Base-by-base conservation (phyloP, 1,140 invertebrate species). In the Hesperophylax magnus region DNA sequence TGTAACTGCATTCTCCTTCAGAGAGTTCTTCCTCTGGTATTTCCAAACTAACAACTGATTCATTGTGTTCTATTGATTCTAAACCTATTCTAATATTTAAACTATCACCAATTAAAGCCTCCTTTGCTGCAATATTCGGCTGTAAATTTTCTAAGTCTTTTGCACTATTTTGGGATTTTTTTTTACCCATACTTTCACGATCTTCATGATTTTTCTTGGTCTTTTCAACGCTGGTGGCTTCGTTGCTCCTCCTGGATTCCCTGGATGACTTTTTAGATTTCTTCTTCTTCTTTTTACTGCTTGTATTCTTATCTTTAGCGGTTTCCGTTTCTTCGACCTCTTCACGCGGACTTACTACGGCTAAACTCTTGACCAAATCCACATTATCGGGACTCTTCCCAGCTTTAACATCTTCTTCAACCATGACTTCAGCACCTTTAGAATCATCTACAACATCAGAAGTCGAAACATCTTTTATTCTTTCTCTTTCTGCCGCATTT, bases 1-100 rank as follows among this genome's bases (percentile, higher is more conserved):
- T 81, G 24, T 63, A 77, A 60, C 82, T 81, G 76, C 82, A 84
- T 78, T 84, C 82, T 11, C 82, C 80, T 54, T 84, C 82, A 20
- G 82, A 81, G 14, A 81, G 31, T 14, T 81, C 76, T 17, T 54
- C 20, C 2, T 75, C 71, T 17, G 22, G 71, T 31, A 27, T 56
- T 75, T 75, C 17, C n/a, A 22, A 47, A 47, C 9, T 72, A 24
- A n/a, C 39, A 20, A 22, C 39, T 72, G 52, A 14, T 18, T 52
- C 52, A 53, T 53, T 22, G 39, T 47, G 9, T 72, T 72, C 69
- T 20, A 9, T 72, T 6, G 9, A 72, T 24, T 52, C 18, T 39
- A 47, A 31, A 15, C 9, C 39, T 34, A 69, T 27, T 31, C 27
- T 9, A 17, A 18, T 17, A 15, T 47, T 47, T 47, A 15, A 17